These are phyloP conservation scores for Raja brachyura DNA, from an alignment of 2,113 vertebrate genomes.

Conservation along the genomic window DNA sequence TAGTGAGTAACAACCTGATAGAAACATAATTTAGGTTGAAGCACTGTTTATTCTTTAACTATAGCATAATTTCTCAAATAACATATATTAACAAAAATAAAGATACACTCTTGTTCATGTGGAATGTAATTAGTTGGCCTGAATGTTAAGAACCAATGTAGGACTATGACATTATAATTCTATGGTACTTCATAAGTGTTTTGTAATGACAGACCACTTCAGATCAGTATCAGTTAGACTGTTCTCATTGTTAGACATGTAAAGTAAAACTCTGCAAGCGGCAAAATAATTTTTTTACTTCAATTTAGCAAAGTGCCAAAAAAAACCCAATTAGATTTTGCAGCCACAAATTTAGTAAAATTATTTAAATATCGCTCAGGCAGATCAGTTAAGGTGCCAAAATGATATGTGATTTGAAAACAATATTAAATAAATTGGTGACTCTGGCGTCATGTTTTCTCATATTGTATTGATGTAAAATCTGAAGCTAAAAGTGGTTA, in stretches of 20 bases:
- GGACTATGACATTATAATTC: not conserved
- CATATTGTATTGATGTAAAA: constrained; percentile 13
- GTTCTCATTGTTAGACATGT: not conserved
- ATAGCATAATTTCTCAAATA: not conserved
- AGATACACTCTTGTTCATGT: not conserved
- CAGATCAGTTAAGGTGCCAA: constrained; percentile 16
- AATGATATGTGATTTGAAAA: not conserved
- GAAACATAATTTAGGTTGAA: not conserved
- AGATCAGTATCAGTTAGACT: not conserved
- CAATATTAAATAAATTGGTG: not conserved
- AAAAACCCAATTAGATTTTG: not conserved
- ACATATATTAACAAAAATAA: not conserved
- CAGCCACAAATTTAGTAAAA: not conserved
- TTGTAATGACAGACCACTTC: not conserved
- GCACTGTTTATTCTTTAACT: not conserved
- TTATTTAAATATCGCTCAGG: not conserved
- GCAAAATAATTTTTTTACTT: not conserved
- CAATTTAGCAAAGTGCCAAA: not conserved
- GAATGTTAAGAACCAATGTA: not conserved
- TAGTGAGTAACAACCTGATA: not conserved
- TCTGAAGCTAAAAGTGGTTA: not conserved
- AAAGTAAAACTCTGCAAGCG: not conserved
- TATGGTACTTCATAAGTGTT: not conserved
- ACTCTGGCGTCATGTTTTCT: not conserved
- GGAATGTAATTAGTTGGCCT: not conserved